Evolutionary conservation across 2,113 vertebrate genomes (phyloP).

Genomic region (Glareola pratincola): DNA sequence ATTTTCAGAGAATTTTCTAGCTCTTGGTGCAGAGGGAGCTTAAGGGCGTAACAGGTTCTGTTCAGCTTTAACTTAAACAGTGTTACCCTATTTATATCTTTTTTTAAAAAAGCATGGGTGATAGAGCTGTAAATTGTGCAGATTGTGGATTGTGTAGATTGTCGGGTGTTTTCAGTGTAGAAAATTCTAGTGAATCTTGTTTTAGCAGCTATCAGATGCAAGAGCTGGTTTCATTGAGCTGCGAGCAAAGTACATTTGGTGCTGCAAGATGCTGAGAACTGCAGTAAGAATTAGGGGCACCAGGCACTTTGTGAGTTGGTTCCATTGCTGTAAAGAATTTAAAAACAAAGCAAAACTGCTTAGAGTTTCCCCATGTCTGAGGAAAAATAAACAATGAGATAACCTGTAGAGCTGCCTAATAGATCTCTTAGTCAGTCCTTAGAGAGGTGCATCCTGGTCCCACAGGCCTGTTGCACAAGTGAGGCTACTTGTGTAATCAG

Average conservation of each 20-base stretch:
- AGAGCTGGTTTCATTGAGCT: not conserved
- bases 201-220: constrained; percentile 3
- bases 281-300: not conserved
- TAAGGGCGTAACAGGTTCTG: not conserved
- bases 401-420: not conserved
- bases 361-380: not conserved
- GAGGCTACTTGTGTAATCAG: not conserved
- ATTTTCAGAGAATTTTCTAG: not conserved
- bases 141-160: constrained; percentile 18
- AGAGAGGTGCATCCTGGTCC: not conserved
- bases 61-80: constrained; percentile 22
- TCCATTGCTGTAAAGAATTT: not conserved
- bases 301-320: not conserved
- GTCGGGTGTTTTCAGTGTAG: constrained; percentile 18
- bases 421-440: not conserved
- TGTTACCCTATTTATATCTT: constrained; percentile 14
- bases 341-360: not conserved
- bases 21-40: not conserved
- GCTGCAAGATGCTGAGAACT: not conserved
- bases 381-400: not conserved
- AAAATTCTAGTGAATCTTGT: constrained; percentile 1
- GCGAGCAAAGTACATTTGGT: not conserved
- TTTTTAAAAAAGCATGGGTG: not conserved
- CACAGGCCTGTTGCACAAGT: not conserved
- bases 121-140: constrained; percentile 5